phyloP scores from a whole-genome alignment of 1,140 invertebrate species.

The Homarus americanus region DNA sequence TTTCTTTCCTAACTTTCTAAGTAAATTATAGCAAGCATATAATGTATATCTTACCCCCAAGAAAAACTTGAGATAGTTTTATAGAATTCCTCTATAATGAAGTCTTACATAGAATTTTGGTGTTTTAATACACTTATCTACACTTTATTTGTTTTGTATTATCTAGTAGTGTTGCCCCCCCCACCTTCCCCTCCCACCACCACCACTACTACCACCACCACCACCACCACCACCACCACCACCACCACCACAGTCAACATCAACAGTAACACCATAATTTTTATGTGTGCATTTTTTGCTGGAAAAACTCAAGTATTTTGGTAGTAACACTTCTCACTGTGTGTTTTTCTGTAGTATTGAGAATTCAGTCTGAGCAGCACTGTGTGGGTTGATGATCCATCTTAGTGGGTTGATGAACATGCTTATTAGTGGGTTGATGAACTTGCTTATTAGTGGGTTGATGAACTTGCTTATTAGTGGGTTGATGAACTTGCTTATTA shows the following conservation, averaged over 20 bases:
- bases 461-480: no score
- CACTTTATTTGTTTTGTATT: background rate
- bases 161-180: background rate
- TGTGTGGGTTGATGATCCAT: no score
- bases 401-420: no score
- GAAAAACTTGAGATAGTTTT: background rate
- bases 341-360: background rate
- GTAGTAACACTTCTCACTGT: background rate
- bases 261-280: background rate
- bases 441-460: no score
- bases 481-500: no score
- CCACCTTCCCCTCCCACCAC: background rate
- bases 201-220: background rate
- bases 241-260: background rate
- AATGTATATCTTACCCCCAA: background rate
- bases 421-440: no score
- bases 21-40: background rate
- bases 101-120: background rate
- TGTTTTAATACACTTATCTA: background rate
- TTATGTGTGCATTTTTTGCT: background rate
- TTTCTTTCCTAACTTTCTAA: background rate
- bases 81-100: background rate
- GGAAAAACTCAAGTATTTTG: background rate
- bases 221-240: background rate
- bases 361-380: no score